A percentile compares a stretch with the other conserved stretches of the same genome.
Conservation (phyloP, 2,888 invertebrate genomes). For the Phalangium opilio region DNA sequence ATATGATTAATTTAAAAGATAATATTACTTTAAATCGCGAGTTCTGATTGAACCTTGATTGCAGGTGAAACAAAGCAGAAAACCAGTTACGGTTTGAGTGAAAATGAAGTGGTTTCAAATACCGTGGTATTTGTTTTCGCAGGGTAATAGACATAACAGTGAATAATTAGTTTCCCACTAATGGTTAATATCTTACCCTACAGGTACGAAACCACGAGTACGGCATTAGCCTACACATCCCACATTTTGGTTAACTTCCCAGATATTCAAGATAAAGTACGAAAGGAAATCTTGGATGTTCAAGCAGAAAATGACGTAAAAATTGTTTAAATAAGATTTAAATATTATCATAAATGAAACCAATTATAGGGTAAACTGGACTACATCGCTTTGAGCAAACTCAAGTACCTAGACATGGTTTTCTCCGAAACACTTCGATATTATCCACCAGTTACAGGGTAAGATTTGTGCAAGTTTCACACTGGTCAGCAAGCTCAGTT, state of each 20-base stretch:
- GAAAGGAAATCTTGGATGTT: conserved; percentile 10
- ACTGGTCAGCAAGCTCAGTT: too few relatives aligned
- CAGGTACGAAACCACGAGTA: conserved; percentile 41
- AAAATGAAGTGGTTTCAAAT: not conserved
- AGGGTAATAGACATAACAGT: conserved; percentile 26
- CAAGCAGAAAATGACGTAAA: conserved; percentile 6
- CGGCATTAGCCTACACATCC: conserved; percentile 34
- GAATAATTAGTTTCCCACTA: conserved; percentile 13
- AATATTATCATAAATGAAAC: not conserved
- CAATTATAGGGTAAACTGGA: conserved; percentile 8
- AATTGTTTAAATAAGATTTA: too few relatives aligned
- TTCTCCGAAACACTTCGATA: conserved; percentile 10
- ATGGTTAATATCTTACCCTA: too few relatives aligned
- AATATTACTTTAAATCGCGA: too few relatives aligned
- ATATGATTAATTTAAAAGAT: too few relatives aligned
- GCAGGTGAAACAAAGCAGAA: too few relatives aligned
- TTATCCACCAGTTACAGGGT: conserved; percentile 13
- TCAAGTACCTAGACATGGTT: conserved; percentile 10
- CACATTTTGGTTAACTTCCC: conserved; percentile 34
- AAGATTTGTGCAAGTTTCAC: conserved; percentile 6
- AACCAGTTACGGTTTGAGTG: not conserved
- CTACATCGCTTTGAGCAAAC: conserved; percentile 9
- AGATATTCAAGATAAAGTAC: conserved; percentile 29
- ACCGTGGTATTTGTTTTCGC: not conserved
- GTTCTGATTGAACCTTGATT: too few relatives aligned